Evolutionary conservation across 2,888 invertebrate genomes (phyloP), one percentile per base, ranked within the genome.

Genomic region (Dascillus cervinus): DNA sequence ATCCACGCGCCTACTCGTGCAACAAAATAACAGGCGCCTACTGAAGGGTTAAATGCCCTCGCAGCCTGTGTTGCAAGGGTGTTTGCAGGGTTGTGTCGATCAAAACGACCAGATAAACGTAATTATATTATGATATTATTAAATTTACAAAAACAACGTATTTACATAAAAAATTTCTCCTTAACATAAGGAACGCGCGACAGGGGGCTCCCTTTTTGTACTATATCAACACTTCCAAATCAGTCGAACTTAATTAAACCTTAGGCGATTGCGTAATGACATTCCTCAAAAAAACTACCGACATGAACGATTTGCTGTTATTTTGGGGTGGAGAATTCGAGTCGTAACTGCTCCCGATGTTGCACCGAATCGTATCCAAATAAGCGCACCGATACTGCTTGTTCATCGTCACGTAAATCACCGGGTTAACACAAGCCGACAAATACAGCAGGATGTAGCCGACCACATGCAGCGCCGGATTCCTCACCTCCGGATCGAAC

Each of bases 371-470:
- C 1, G 64, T 65, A 36, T 62, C 60, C 37, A 64, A 47, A 50
- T 91, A 91, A 12, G 91, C 91, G 63, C 87, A 84, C 41, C 91
- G 72, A 61, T 91, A 92, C 59, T 89, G 91, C 53, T 87, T 87
- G 54, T 91, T 91, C 89, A 92, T 91, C 45, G 90, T 89, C 40
- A 91, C 91, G 60, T 92, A 92, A 50, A 92, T 89, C 19, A 92
- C 85, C 0, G 91, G 91, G 60, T 92, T 92, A 48, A 90, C 84
- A 63, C 91, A 91, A 19, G 90, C 83, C 13, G 90, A 87, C 50
- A 89, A 65, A 60, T 90, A 92, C 55, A 91, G 75, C 53, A 90
- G 70, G 9, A 91, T 73, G 56, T 91, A 91, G 11, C 88, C 86
- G 39, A 88, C 69, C 11, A 90, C 81, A 56, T 89, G 87, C 21